These are phyloP conservation scores for Oppia nitens DNA, from an alignment of 1,140 invertebrate genomes.

Conservation along the genomic window DNA sequence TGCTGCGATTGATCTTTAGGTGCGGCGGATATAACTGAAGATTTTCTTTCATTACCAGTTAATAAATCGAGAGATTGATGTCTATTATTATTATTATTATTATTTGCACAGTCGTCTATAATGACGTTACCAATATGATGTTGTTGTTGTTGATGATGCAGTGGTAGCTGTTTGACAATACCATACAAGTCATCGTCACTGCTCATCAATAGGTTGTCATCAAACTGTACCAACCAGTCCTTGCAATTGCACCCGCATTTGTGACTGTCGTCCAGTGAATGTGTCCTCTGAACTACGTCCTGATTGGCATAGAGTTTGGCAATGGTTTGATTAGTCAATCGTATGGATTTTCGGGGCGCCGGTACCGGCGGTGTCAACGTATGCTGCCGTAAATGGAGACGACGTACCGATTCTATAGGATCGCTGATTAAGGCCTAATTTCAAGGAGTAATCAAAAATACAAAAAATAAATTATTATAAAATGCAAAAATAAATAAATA, in stretches of 20 bases:
- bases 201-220: too few relatives aligned
- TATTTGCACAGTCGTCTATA: too few relatives aligned
- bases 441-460: not conserved
- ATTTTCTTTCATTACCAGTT: not conserved
- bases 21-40: too few relatives aligned
- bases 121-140: too few relatives aligned
- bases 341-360: not conserved
- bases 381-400: not conserved
- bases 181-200: too few relatives aligned
- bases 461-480: too few relatives aligned
- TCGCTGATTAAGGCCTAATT: conserved; percentile 1
- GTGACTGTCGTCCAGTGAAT: not conserved
- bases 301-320: not conserved
- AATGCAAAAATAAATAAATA: too few relatives aligned
- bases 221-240: not conserved
- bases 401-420: conserved; percentile 9
- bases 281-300: not conserved
- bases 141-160: too few relatives aligned
- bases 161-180: too few relatives aligned
- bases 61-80: not conserved
- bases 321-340: not conserved
- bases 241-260: conserved; percentile 1
- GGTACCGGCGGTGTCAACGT: not conserved
- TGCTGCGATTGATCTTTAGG: too few relatives aligned
- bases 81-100: not conserved